Percentiles rank a stretch among this genome's conserved stretches.
Evolutionary conservation across 1,140 invertebrate species (phyloP).

Genomic region (Asobara japonica): DNA sequence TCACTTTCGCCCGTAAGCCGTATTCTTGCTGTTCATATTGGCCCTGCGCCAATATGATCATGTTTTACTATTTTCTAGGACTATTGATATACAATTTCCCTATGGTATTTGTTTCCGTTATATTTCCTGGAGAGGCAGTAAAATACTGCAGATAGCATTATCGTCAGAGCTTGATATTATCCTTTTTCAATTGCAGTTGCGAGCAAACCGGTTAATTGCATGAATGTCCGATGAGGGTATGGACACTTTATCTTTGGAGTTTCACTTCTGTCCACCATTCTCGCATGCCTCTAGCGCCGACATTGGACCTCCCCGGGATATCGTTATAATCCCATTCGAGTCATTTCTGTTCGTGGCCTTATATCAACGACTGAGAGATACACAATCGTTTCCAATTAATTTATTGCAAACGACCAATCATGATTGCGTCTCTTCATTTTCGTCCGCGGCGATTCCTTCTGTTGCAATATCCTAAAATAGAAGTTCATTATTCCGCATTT

Average conservation of each 20-base stretch:
- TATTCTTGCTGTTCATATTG: neutral
- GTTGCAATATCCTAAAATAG: neutral
- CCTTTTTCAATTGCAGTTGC: conserved; percentile 44
- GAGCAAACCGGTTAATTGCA: conserved; percentile 65
- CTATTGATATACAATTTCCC: conserved; percentile 36
- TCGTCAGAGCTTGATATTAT: conserved; percentile 40
- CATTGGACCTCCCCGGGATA: conserved; percentile 34
- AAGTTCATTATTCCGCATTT: too few species aligned
- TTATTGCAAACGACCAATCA: conserved; percentile 52
- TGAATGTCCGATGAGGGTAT: conserved; percentile 65
- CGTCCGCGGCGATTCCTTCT: conserved; percentile 1
- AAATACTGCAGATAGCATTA: conserved; percentile 6
- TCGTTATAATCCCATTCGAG: conserved; percentile 44
- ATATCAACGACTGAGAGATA: conserved; percentile 54
- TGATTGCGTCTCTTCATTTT: conserved; percentile 20
- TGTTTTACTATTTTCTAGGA: neutral
- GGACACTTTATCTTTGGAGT: conserved; percentile 31
- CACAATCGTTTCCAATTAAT: conserved; percentile 58
- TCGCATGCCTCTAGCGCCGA: conserved; percentile 20
- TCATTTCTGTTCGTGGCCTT: conserved; percentile 59
- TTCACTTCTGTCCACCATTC: conserved; percentile 24
- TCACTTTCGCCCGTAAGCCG: conserved; percentile 23
- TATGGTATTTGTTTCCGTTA: neutral
- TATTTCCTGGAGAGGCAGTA: neutral
- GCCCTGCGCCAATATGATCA: neutral